A percentile compares a stretch with the other conserved stretches of the same genome.
Conservation (phyloP, 2,888 invertebrate genomes). For the Xylophagus ater region DNA sequence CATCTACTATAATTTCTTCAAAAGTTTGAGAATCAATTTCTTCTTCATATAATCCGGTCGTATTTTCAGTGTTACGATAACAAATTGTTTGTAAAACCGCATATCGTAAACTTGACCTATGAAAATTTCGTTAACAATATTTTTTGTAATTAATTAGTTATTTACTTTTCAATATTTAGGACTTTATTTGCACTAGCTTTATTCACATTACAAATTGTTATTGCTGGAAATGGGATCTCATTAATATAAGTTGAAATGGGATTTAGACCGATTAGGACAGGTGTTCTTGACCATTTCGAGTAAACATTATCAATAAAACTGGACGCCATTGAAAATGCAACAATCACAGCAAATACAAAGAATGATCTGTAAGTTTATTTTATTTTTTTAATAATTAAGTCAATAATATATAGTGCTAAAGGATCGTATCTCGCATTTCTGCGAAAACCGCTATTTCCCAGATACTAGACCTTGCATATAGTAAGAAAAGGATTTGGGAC, state of each 20-base stretch:
- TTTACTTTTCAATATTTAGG: conserved; percentile 35
- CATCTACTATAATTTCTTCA: no score
- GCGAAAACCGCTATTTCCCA: no score
- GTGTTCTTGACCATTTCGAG: conserved; percentile 57
- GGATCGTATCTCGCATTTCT: no score
- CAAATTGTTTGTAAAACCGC: conserved; percentile 29
- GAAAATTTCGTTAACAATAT: background rate
- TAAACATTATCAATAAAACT: conserved; percentile 65
- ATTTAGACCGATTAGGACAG: conserved; percentile 66
- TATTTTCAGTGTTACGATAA: conserved; percentile 19
- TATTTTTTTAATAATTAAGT: no score
- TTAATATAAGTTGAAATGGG: conserved; percentile 56
- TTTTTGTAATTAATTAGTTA: conserved; percentile 3
- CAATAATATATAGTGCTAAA: no score
- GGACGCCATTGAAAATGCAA: conserved; percentile 51
- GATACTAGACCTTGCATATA: no score
- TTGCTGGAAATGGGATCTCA: conserved; percentile 68
- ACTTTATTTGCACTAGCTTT: conserved; percentile 57
- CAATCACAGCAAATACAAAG: conserved; percentile 56
- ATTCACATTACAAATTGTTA: conserved; percentile 78
- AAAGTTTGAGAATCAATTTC: no score
- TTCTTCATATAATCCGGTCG: no score
- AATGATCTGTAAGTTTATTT: conserved; percentile 53
- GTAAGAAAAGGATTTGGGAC: no score
- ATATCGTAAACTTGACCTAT: conserved; percentile 18